These are phyloP conservation scores for Drosophila picticornis DNA, from an alignment of 2,888 invertebrate species.

Conservation along the genomic window DNA sequence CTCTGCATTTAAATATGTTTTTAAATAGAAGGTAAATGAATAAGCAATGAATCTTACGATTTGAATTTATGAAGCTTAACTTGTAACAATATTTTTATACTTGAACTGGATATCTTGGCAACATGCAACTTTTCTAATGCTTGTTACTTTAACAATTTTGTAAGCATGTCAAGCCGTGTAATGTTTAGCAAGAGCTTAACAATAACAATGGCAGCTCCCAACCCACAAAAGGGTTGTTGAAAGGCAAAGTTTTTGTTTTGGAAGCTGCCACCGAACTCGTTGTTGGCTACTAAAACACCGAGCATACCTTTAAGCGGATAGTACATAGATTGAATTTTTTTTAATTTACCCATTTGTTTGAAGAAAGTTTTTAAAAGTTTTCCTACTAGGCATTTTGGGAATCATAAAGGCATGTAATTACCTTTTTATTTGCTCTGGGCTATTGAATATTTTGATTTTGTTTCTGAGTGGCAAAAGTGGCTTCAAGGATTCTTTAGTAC, in stretches of 20 bases:
- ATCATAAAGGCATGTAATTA: conserved; percentile 43
- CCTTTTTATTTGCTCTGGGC: conserved; percentile 30
- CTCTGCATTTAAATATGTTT: background rate
- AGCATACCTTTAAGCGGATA: conserved; percentile 16
- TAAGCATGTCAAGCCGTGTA: conserved; percentile 18
- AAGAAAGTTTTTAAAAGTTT: conserved; percentile 30
- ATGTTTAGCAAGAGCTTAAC: conserved; percentile 13
- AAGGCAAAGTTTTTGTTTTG: conserved; percentile 28
- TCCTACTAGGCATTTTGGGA: conserved; percentile 48
- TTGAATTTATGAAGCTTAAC: background rate
- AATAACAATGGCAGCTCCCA: conserved; percentile 20
- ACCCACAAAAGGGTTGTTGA: conserved; percentile 26
- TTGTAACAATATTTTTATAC: background rate
- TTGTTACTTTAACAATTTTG: background rate
- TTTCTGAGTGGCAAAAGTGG: conserved; percentile 26
- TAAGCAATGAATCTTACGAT: background rate
- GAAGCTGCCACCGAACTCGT: conserved; percentile 12
- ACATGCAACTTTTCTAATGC: conserved; percentile 5
- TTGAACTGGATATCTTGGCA: background rate
- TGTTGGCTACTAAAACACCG: conserved; percentile 30
- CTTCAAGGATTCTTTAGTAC: conserved; percentile 22
- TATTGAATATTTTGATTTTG: conserved; percentile 21
- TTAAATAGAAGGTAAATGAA: background rate
- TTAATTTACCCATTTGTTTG: conserved; percentile 36
- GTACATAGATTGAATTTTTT: conserved; percentile 4